A percentile compares a stretch with the other conserved stretches of the same genome.
phyloP scores from a whole-genome alignment of 2,113 vertebrate genomes.

The Semicossyphus pulcher region DNA sequence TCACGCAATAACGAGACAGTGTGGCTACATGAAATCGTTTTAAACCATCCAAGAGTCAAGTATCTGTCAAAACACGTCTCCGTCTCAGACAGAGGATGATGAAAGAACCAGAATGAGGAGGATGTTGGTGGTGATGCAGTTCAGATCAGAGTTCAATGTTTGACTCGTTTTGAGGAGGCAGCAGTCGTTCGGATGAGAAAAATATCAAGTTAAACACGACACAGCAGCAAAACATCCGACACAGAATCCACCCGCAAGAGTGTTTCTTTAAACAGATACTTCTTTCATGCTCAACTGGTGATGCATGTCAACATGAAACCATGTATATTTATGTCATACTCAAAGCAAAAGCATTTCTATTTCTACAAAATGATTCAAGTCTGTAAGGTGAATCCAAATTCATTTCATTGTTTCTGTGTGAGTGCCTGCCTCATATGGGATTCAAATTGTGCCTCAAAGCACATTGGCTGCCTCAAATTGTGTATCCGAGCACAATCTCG shows the following conservation, averaged over 20 bases:
- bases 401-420: no score
- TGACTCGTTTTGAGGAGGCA: neutral
- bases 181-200: neutral
- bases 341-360: neutral
- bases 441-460: no score
- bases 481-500: no score
- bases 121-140: neutral
- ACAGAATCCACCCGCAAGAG: neutral
- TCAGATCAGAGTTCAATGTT: slow-evolving; percentile 4
- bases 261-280: neutral
- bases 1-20: slow-evolving; percentile 4
- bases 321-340: neutral
- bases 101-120: slow-evolving; percentile 12
- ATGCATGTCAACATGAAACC: neutral
- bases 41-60: slow-evolving; percentile 40
- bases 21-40: slow-evolving; percentile 11
- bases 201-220: neutral
- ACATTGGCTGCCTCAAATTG: no score
- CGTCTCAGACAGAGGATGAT: slow-evolving; percentile 17
- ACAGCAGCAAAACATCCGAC: neutral
- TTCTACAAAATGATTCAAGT: no score
- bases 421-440: no score
- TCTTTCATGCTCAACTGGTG: neutral
- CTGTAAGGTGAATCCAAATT: no score
- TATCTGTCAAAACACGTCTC: slow-evolving; percentile 24